Evolutionary conservation across 2,113 vertebrate genomes (phyloP).

Genomic region (Bos indicus): DNA sequence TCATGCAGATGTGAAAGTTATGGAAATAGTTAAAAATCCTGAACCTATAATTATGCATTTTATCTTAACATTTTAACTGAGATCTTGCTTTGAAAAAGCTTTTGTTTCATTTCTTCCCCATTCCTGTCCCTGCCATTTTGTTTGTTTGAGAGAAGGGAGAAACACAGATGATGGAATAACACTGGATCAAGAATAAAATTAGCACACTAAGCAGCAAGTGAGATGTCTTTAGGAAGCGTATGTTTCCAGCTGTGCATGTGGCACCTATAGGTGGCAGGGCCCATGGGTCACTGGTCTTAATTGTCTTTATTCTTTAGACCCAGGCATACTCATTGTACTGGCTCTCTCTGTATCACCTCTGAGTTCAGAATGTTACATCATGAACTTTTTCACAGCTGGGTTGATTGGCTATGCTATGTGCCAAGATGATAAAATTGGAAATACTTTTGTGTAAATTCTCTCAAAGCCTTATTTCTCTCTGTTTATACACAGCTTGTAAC

Average conservation of each 20-base stretch:
- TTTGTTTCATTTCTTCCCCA: not conserved
- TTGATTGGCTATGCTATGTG: not conserved
- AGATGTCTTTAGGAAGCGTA: not conserved
- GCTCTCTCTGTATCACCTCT: not conserved
- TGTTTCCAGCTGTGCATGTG: not conserved
- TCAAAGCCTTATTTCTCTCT: not conserved
- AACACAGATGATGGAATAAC: not conserved
- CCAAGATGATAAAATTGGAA: not conserved
- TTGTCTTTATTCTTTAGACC: not conserved
- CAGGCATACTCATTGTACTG: not conserved
- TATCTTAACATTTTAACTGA: not conserved
- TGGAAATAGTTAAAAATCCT: not conserved
- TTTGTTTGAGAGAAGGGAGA: not conserved
- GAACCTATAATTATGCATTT: conserved; percentile 17
- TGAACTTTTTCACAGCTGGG: not conserved
- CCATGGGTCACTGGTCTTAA: not conserved
- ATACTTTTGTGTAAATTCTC: not conserved
- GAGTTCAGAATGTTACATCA: not conserved
- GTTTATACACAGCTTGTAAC: not conserved
- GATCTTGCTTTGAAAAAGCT: conserved; percentile 1
- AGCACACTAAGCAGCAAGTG: not conserved
- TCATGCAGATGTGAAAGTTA: not conserved
- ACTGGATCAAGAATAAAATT: conserved; percentile 8
- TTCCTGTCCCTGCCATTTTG: not conserved
- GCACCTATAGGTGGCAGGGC: not conserved